Evolutionary conservation across 2,888 invertebrate species (phyloP).

Genomic region (Lasiommata megera): DNA sequence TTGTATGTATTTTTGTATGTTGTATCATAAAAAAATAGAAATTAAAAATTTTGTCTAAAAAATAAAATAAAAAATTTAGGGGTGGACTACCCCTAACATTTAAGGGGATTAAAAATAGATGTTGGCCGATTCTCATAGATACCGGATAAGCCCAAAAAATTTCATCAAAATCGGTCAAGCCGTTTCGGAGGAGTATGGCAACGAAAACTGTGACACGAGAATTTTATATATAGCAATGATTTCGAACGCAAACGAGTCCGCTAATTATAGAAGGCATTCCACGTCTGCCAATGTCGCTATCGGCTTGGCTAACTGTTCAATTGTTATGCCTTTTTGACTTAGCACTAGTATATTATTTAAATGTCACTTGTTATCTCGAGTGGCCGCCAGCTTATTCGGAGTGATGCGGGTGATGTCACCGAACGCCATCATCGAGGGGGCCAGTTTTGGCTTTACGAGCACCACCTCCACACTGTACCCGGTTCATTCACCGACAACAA

Average conservation of each 20-base stretch:
- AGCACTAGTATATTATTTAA: constrained; percentile 64
- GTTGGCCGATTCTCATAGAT: too few species aligned
- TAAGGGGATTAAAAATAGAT: too few species aligned
- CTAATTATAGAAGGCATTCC: constrained; percentile 75
- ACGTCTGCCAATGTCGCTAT: constrained; percentile 44
- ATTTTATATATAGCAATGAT: too few species aligned
- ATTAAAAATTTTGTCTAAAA: too few species aligned
- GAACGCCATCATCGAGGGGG: constrained; percentile 59
- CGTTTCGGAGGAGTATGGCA: too few species aligned
- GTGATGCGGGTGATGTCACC: constrained; percentile 68
- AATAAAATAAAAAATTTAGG: too few species aligned
- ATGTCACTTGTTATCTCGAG: constrained; percentile 44
- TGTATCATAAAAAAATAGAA: too few species aligned
- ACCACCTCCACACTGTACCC: constrained; percentile 70
- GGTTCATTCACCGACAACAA: constrained; percentile 72
- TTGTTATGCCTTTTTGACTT: constrained; percentile 60
- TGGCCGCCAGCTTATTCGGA: constrained; percentile 51
- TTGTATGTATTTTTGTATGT: too few species aligned
- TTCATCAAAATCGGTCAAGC: too few species aligned
- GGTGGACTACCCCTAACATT: too few species aligned
- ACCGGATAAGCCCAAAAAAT: too few species aligned
- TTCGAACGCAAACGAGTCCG: constrained; percentile 67
- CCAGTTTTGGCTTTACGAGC: constrained; percentile 75
- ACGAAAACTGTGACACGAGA: too few species aligned
- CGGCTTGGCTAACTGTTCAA: constrained; percentile 54